Evolutionary conservation across 2,888 invertebrate species (phyloP).

Genomic region (Herminia tarsipennalis): DNA sequence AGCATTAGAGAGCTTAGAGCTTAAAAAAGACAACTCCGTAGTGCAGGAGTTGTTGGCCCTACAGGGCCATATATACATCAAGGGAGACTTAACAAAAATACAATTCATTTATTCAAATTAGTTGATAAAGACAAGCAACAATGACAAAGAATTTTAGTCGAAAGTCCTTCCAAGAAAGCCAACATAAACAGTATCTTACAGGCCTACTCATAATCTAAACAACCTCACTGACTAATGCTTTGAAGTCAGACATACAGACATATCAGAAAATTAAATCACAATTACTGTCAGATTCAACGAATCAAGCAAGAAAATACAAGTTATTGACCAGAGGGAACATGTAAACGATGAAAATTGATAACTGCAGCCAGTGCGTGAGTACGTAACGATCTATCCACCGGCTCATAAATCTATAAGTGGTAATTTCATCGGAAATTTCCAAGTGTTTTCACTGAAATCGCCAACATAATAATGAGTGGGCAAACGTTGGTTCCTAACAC

Average conservation of each 20-base stretch:
- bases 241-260: conserved; percentile 11
- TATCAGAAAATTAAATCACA: conserved; percentile 44
- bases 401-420: conserved; percentile 64
- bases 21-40: too few species aligned
- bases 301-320: conserved; percentile 41
- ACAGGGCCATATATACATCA: too few species aligned
- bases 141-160: too few species aligned
- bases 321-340: conserved; percentile 38
- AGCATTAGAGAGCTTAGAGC: too few species aligned
- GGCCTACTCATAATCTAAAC: conserved; percentile 10
- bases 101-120: too few species aligned
- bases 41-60: too few species aligned
- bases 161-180: conserved; percentile 4
- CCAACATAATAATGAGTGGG: conserved; percentile 75
- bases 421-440: conserved; percentile 72
- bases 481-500: conserved; percentile 63
- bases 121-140: conserved; percentile 19
- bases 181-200: conserved; percentile 9
- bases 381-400: conserved; percentile 54
- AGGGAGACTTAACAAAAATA: too few species aligned
- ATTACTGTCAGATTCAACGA: conserved; percentile 37
- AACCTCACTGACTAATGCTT: conserved; percentile 9
- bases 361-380: conserved; percentile 48
- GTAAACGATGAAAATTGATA: conserved; percentile 55
- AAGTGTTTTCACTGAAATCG: conserved; percentile 76